These are phyloP conservation scores for Nipponacmea schrenckii DNA, from an alignment of 2,888 invertebrate species.

Conservation along the genomic window DNA sequence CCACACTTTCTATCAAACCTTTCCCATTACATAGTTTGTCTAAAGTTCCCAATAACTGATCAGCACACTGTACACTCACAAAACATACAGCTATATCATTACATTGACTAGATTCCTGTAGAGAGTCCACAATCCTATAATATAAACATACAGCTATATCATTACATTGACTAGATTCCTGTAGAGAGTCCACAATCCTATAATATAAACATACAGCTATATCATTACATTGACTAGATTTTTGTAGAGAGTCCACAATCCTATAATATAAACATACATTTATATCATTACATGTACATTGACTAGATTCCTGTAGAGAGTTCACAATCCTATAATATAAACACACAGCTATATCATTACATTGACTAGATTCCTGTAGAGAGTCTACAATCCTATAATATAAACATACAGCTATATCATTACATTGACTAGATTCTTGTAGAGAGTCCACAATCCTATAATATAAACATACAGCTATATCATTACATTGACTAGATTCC, in stretches of 20 bases:
- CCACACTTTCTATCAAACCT: slow-evolving; percentile 69
- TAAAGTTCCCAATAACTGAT: slow-evolving; percentile 81
- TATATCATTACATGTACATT: slow-evolving; percentile 81
- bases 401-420: slow-evolving; percentile 73
- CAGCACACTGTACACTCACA: slow-evolving; percentile 64
- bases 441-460: slow-evolving; percentile 89
- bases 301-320: slow-evolving; percentile 91
- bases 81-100: slow-evolving; percentile 74
- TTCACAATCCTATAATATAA: slow-evolving; percentile 81
- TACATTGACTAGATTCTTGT: slow-evolving; percentile 89
- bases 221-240: slow-evolving; percentile 85
- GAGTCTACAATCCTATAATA: slow-evolving; percentile 85
- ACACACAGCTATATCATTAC: slow-evolving; percentile 75
- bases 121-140: slow-evolving; percentile 87
- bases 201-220: slow-evolving; percentile 68
- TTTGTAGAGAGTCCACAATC: slow-evolving; percentile 92
- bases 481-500: slow-evolving; percentile 86
- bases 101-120: slow-evolving; percentile 90
- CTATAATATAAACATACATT: slow-evolving; percentile 70
- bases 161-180: slow-evolving; percentile 87
- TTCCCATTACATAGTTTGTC: slow-evolving; percentile 83
- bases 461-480: slow-evolving; percentile 70
- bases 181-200: slow-evolving; percentile 91
- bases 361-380: slow-evolving; percentile 90
- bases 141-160: slow-evolving; percentile 72